Evolutionary conservation across 2,888 invertebrate species (phyloP), one percentile per base, ranked within the genome.

Genomic region (Alentia gelatinosa): DNA sequence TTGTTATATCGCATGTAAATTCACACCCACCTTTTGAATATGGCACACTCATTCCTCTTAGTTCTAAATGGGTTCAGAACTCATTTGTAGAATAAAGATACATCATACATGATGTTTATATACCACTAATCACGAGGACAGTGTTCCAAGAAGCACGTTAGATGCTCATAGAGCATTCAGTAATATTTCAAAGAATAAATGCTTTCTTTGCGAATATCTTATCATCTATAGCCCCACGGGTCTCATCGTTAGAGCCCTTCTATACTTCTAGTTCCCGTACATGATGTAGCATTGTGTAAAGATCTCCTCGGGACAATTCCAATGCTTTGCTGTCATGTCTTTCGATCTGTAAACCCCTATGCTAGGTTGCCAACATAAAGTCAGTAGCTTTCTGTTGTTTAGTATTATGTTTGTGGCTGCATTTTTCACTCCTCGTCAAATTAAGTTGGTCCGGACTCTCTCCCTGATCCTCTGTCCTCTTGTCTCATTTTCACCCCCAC

Each of bases 61-160:
- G 56, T 56, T 56, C 56, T 56, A 56, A 56, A 56, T 56, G 56
- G 56, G 56, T 56, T 56, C 56, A n/a, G n/a, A 56, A 56, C 56
- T 19, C 56, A 56, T 56, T 56, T 19, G 56, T 56, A 56, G 56
- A 56, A 56, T 56, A 56, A n/a, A 3, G 1, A n/a, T 56, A 56
- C 56, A 9, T 56, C 23, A 56, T 56, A n/a, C 19, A 56, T n/a
- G 19, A 9, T 56, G 56, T 56, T 4, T 56, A 3, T 56, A 56
- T 56, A 56, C n/a, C n/a, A n/a, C 56, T 56, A 56, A 12, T 42
- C 19, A 56, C 23, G 23, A 9, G 3, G 12, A n/a, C 19, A 56
- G n/a, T 9, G 5, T 4, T 3, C n/a, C 19, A 4, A 56, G 56
- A 9, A n/a, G 56, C 56, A 56, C 56, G 56, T 56, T 56, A 56